These are phyloP conservation scores for Gila orcuttii DNA, from an alignment of 2,113 vertebrate genomes.

Conservation along the genomic window DNA sequence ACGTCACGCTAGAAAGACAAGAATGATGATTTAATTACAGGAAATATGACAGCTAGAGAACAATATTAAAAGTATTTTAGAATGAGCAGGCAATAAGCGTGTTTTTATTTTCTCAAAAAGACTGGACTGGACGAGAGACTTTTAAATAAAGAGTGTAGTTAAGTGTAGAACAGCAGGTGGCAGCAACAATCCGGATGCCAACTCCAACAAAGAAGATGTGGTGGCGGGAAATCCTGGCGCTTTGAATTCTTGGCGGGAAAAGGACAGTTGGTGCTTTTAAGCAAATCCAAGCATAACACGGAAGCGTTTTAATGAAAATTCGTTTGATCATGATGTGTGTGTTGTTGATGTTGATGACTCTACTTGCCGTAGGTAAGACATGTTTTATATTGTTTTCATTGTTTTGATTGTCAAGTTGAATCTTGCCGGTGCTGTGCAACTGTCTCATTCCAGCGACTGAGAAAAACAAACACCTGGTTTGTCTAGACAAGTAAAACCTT, in stretches of 20 bases:
- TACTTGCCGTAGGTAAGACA: background rate
- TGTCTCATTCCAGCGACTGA: background rate
- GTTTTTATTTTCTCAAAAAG: too few relatives aligned
- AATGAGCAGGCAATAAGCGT: too few relatives aligned
- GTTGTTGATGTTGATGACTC: background rate
- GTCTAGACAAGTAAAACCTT: background rate
- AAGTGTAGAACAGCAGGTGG: too few relatives aligned
- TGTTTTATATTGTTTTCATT: background rate
- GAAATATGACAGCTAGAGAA: too few relatives aligned
- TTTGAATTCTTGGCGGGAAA: background rate
- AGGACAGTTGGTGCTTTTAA: background rate
- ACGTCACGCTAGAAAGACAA: too few relatives aligned
- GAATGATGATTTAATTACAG: too few relatives aligned
- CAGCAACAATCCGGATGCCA: too few relatives aligned
- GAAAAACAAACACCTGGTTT: background rate
- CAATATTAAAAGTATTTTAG: too few relatives aligned
- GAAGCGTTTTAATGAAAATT: background rate
- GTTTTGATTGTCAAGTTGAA: background rate
- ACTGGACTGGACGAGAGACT: too few relatives aligned
- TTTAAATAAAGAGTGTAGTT: too few relatives aligned
- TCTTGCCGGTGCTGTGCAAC: background rate
- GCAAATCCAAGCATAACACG: background rate
- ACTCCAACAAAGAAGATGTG: background rate
- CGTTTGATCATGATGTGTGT: background rate
- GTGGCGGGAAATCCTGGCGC: background rate